Percentiles rank a stretch among this genome's conserved stretches.
Evolutionary conservation across 2,797 vertebrate species (phyloP).

Genomic region (Myotis vivesi): DNA sequence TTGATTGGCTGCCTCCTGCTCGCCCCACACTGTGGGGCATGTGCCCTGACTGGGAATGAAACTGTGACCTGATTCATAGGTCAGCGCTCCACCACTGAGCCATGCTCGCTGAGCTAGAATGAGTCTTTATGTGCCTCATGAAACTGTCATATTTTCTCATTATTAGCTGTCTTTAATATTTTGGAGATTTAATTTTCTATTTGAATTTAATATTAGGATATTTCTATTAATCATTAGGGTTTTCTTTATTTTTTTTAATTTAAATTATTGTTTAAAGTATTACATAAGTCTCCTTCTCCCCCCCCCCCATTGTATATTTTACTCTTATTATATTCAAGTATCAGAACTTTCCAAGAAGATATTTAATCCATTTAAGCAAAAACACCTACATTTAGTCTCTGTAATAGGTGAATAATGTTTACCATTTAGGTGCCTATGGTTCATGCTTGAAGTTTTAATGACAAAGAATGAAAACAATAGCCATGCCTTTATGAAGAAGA

Average conservation of each 20-base stretch:
- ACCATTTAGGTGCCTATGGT: slow-evolving; percentile 95
- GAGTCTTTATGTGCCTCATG: neutral
- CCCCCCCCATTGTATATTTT: neutral
- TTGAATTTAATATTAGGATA: neutral
- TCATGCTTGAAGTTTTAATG: slow-evolving; percentile 99
- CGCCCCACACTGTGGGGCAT: neutral
- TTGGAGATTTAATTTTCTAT: slow-evolving; percentile 8
- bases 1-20: neutral
- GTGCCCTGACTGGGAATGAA: neutral
- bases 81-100: neutral
- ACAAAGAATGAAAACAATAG: slow-evolving; percentile 99
- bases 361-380: slow-evolving; percentile 36
- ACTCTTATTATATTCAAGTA: neutral
- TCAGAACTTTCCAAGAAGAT: neutral
- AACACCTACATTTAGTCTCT: neutral
- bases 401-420: slow-evolving; percentile 51
- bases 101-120: neutral
- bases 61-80: neutral
- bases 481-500: slow-evolving; percentile 97
- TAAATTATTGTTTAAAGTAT: too few relatives aligned
- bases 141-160: neutral
- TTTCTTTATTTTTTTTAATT: neutral
- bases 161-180: slow-evolving; percentile 20
- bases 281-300: too few relatives aligned
- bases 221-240: neutral